Conservation (phyloP, 2,113 vertebrate species). For the Dipodomys spectabilis region DNA sequence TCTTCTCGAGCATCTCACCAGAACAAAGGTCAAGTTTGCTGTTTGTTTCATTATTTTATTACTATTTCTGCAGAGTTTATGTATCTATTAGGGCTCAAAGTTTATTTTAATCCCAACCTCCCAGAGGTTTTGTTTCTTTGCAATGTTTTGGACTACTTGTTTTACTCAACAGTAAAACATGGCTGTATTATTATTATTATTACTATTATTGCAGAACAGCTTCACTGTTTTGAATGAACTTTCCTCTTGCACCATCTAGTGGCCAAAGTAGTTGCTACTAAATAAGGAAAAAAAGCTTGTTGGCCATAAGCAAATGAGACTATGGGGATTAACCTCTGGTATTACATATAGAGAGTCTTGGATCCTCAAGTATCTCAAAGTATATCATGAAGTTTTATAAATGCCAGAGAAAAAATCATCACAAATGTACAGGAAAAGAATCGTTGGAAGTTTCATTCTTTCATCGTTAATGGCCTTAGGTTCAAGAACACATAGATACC, state of each 20-base stretch:
- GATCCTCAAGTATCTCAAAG: background rate
- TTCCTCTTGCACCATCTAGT: conserved; percentile 78
- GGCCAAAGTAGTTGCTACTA: conserved; percentile 47
- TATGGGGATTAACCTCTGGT: background rate
- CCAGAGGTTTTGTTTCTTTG: background rate
- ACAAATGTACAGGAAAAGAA: background rate
- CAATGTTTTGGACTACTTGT: background rate
- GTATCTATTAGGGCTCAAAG: background rate
- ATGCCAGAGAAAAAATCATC: background rate
- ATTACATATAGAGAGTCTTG: background rate
- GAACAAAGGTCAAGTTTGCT: background rate
- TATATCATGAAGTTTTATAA: background rate
- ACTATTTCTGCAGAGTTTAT: background rate
- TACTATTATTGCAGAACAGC: rapidly evolving
- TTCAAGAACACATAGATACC: background rate
- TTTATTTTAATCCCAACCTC: background rate
- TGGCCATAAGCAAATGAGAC: background rate
- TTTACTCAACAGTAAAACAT: background rate
- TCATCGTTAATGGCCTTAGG: background rate
- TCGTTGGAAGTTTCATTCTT: background rate
- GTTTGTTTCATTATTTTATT: background rate
- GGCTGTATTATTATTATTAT: background rate
- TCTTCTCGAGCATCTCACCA: background rate
- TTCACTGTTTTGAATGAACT: background rate
- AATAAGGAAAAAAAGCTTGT: background rate